Base-by-base conservation (phyloP, 1,140 invertebrate species). In the Geopemphigus sp. region DNA sequence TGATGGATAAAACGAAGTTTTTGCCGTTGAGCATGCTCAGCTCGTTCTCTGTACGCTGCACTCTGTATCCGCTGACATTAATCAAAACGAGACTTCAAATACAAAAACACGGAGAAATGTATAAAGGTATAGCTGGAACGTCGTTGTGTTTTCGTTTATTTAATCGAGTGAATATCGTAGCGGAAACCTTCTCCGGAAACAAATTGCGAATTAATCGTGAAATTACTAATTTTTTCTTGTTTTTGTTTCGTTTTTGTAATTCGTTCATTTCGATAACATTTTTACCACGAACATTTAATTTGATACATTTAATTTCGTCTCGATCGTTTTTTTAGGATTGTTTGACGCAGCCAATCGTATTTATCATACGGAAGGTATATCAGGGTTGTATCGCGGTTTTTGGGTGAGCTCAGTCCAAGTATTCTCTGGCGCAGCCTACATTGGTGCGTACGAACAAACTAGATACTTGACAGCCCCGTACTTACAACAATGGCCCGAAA, bases 1-100 rank as follows among this genome's bases (percentile, higher is more conserved):
- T 99, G 96, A 95, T 99, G 94, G 94, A 99, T 86, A 97, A 98
- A 84, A 90, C 88, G 26, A 97, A 91, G 89, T 97, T 93, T 88
- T 96, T 91, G 84, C 96, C 97, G 5, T 86, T 98, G 56, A 97
- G 95, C 68, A 93, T 98, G 87, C 86, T 96, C 1, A 91, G 90
- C 83, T 93, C 92, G 4, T 94, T 97, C 85, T 89, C 91, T 83
- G 92, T 98, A 56, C 89, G 97, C 66, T 94, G 94, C 84, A 89
- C 95, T 72, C 88, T 99, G 3, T 99, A 98, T 87, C 97, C 97
- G 0, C 88, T 99, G 81, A 97, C 95, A 50, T 89, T 99, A n/a
- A 94, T 99, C 56, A 98, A 98, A 86, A 98, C 97, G 1, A 91
- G 97, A 82, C 89, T 99, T 45, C 97, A 99, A 88, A 89, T 96